phyloP scores from a whole-genome alignment of 2,888 invertebrate species.

The Allacma fusca region DNA sequence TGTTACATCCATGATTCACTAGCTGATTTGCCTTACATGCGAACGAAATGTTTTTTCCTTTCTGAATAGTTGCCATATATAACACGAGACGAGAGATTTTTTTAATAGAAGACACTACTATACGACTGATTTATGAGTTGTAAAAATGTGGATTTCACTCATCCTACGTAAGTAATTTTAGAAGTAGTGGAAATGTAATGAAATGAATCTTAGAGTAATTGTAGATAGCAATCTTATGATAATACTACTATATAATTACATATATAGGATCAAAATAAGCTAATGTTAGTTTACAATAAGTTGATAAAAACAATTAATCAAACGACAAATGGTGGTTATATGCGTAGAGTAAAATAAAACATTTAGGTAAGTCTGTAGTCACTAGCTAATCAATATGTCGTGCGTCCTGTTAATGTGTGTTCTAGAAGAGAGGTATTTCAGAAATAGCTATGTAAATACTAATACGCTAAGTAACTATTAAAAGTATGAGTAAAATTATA shows the following conservation, averaged over 20 bases:
- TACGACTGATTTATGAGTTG: slow-evolving; percentile 51
- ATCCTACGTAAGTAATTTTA: slow-evolving; percentile 29
- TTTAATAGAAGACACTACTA: slow-evolving; percentile 46
- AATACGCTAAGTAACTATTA: background rate
- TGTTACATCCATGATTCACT: slow-evolving; percentile 52
- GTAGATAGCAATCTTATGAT: slow-evolving; percentile 12
- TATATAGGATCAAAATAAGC: background rate
- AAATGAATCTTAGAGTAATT: slow-evolving; percentile 5
- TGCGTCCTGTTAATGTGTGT: slow-evolving; percentile 34
- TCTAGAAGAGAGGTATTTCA: background rate
- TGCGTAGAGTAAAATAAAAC: background rate
- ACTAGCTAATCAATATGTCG: slow-evolving; percentile 35
- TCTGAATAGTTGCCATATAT: slow-evolving; percentile 51
- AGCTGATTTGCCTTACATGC: slow-evolving; percentile 57
- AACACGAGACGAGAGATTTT: slow-evolving; percentile 52
- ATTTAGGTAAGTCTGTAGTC: slow-evolving; percentile 9
- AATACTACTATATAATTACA: slow-evolving; percentile 1
- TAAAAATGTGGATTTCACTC: slow-evolving; percentile 42
- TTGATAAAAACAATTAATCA: background rate
- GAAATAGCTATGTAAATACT: slow-evolving; percentile 18
- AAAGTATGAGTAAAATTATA: background rate
- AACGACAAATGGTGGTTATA: slow-evolving; percentile 31
- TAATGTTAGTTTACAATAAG: background rate
- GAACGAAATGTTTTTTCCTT: slow-evolving; percentile 55
- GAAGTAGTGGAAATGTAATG: slow-evolving; percentile 6